Base-by-base conservation (phyloP, 1,140 invertebrate genomes). In the Orius laevigatus region DNA sequence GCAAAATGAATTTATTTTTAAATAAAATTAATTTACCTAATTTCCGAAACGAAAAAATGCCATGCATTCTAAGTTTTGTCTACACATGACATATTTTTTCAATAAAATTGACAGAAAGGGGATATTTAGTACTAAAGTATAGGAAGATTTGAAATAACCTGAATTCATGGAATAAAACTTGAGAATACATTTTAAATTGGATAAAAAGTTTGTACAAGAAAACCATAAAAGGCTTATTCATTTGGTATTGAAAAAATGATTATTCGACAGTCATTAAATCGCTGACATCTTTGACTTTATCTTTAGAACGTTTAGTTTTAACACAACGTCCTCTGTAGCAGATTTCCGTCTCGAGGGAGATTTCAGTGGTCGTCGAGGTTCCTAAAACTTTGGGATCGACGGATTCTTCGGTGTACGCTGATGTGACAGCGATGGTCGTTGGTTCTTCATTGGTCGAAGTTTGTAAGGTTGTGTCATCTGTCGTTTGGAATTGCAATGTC, bases 331-430 rank as follows among this genome's bases (percentile, higher is more conserved):
- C 84, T 58, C 79, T 75, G 60, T 81, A 87, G 57, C 84, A 87
- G 41, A 87, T 87, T 66, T 87, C 84, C 14, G 82, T 85, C 71
- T 85, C 82, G 52, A 84, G 78, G 6, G 82, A 84, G 31, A 85
- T 71, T 65, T 83, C 80, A 0, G 79, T 81, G 1, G 81, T 83
- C 40, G 81, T 82, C 1, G 79, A 79, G 1, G 81, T 81, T 52
- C 76, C 71, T 9, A 79, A 58, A 3, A 64, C 47, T 74, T 68
- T 52, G 69, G 64, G 49, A 76, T 59, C 52, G 56, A 49, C 46
- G 48, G 15, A 55, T 49, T 46, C 49, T 38, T 56, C 56, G 19
- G 58, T 49, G 9, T 58, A 60, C 33, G 58, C 62, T 33, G 58
- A 57, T 16, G 59, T 61, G 43, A 53, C 46, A 44, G 54, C 51